A percentile compares a stretch with the other conserved stretches of the same genome.
phyloP scores from a whole-genome alignment of 2,888 invertebrate species.

The Meteorus cinctellus region DNA sequence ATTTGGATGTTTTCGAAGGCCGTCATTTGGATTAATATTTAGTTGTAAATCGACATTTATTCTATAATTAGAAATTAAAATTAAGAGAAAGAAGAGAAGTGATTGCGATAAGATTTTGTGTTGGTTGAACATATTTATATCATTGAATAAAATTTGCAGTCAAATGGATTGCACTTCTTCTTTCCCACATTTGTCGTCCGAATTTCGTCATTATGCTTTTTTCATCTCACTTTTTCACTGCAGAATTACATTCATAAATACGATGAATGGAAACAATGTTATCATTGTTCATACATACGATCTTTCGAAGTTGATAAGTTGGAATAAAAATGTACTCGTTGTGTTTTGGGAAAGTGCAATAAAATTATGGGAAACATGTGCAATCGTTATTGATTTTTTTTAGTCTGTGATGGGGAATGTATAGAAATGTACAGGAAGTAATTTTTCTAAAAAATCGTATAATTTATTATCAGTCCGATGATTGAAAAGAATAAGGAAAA shows the following conservation, averaged over 20 bases:
- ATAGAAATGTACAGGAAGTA: background rate
- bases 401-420: background rate
- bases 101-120: background rate
- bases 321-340: conserved; percentile 46
- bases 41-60: conserved; percentile 5
- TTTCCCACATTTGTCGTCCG: conserved; percentile 40
- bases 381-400: background rate
- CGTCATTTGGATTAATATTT: conserved; percentile 5
- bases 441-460: background rate
- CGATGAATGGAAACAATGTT: background rate
- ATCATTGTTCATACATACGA: conserved; percentile 1
- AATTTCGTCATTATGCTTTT: background rate
- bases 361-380: conserved; percentile 61
- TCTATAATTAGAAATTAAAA: background rate
- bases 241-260: background rate
- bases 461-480: background rate
- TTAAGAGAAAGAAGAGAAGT: background rate
- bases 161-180: conserved; percentile 39
- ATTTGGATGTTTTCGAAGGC: background rate
- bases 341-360: conserved; percentile 69
- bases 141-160: background rate
- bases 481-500: background rate
- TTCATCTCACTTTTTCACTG: background rate
- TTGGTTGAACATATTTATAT: background rate
- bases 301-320: background rate